Evolutionary conservation across 2,888 invertebrate genomes (phyloP), one percentile per base, ranked within the genome.

Genomic region (Clostera curtula): DNA sequence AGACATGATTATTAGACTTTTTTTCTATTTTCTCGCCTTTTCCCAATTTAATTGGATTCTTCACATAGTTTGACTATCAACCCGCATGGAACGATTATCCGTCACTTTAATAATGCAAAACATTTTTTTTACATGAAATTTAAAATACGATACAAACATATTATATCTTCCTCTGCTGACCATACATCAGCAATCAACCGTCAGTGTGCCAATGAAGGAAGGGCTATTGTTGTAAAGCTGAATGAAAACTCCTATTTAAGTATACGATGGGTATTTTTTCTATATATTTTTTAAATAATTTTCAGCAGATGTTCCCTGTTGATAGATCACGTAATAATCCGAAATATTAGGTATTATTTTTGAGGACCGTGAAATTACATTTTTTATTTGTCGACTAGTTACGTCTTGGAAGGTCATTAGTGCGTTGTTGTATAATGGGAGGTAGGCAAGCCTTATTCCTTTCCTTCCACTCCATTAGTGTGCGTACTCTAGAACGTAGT

Each of bases 181-280:
- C 12, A 39, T 82, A 73, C 64, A 27, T 53, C 63, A 52, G 70
- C 73, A 77, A 83, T 83, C 82, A 82, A 77, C 72, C 68, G 73
- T 66, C 76, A 75, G 74, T 74, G 74, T 73, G 75, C 79, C 80
- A 82, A 83, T 82, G 80, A 80, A 82, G 76, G 77, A 79, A 76
- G 73, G 70, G 52, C 82, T 65, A 77, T 83, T 82, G 82, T 82
- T 80, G 59, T 64, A 61, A 64, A 64, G 67, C 69, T 83, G 77
- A 82, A 83, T 83, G 82, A 82, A 83, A 82, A 82, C 64, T 76
- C 69, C 77, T 73, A 80, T 83, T 79, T 80, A 72, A 75, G 75
- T 73, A 70, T 68, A 60, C 66, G 65, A 63, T 61, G 67, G 68
- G 65, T 61, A 56, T 48, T 68, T 75, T 80, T 74, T 75, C 48